Evolutionary conservation across 2,797 vertebrate species (phyloP), one percentile per base, ranked within the genome.

Genomic region (Melanogrammus aeglefinus): DNA sequence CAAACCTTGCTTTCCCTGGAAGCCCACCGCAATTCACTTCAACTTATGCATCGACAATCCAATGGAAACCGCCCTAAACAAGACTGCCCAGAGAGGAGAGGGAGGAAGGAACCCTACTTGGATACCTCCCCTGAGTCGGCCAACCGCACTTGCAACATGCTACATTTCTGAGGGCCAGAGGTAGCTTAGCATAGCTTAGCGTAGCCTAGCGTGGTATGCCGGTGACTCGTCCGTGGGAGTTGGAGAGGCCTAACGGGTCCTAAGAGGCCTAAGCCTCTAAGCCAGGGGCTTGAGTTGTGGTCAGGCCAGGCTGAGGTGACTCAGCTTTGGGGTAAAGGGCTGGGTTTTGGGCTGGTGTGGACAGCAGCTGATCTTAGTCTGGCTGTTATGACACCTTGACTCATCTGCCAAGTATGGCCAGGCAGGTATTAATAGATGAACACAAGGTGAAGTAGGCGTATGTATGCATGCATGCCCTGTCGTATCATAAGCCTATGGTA

Each of bases 141-240:
- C 82, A 84, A 88, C 87, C 83, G 79, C 86, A 12, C 85, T 89
- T 88, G 89, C 89, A 88, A 89, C 87, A 90, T 75, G 38, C 13
- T 6, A 4, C 91, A 89, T 91, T 88, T 86, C 63, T 69, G 1
- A 0, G 2, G 72, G 72, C 66, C 84, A 70, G 72, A 44, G 80
- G 70, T 80, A 84, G 70, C 78, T 85, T 80, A 85, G 79, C 31
- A 1, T 27, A 76, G 75, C 51, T 88, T 82, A 84, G 79, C 57
- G 1, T 71, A 75, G 83, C 82, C 16, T 44, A 71, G 69, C 70
- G 18, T 78, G 70, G 75, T 13, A 1, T 80, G 73, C 78, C 71
- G 77, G 77, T 6, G 76, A 85, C 76, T 75, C 75, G 12, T 66
- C 0, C 2, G 27, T 18, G 74, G 75, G 70, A 38, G 75, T 51